phyloP scores from a whole-genome alignment of 2,113 vertebrate species.

The Todiramphus chloris region DNA sequence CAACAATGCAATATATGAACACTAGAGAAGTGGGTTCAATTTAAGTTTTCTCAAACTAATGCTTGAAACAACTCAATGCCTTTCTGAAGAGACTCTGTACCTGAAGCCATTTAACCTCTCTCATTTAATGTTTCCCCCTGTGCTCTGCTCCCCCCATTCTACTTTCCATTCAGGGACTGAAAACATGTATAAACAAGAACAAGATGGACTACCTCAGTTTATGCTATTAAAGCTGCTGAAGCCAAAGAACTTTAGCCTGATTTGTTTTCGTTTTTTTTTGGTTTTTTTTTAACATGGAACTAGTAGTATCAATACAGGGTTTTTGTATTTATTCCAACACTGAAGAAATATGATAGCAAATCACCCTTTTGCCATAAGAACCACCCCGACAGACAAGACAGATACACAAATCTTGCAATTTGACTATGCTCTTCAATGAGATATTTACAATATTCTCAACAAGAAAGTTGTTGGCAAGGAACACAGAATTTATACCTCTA shows the following conservation, averaged over 20 bases:
- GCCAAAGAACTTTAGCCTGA: not conserved
- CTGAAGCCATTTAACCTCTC: conserved; percentile 63
- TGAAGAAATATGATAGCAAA: not conserved
- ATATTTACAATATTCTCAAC: not conserved
- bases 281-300: not conserved
- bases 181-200: conserved; percentile 14
- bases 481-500: not conserved
- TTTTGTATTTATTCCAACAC: not conserved
- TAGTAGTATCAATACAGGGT: not conserved
- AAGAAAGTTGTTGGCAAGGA: not conserved
- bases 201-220: not conserved
- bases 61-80: conserved; percentile 65
- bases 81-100: conserved; percentile 57
- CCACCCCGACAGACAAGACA: not conserved
- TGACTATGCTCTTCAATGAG: not conserved
- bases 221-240: not conserved
- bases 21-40: conserved; percentile 32
- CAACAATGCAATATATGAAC: not conserved
- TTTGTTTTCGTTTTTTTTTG: not conserved
- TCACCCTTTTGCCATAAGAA: not conserved
- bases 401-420: not conserved
- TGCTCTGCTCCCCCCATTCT: not conserved
- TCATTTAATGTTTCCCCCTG: conserved; percentile 53
- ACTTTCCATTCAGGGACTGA: not conserved
- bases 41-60: conserved; percentile 67